Percentiles rank a stretch among this genome's conserved stretches.
These are phyloP conservation scores for Danaus melanippus DNA, from an alignment of 1,140 invertebrate genomes.

Conservation along the genomic window DNA sequence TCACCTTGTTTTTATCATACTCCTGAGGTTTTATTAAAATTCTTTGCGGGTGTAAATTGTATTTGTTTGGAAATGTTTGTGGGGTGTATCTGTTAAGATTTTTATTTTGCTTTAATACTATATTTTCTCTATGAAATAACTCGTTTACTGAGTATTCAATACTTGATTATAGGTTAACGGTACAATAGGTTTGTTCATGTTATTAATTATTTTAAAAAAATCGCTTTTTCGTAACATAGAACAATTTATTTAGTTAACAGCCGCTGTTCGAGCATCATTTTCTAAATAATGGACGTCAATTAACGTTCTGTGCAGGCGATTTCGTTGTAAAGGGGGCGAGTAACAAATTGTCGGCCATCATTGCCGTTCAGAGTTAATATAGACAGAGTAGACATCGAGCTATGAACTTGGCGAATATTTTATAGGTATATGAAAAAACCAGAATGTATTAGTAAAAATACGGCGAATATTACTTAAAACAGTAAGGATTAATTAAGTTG, in stretches of 20 bases:
- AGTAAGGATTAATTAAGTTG: no score
- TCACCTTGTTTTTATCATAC: conserved; percentile 21
- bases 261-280: conserved; percentile 9
- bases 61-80: conserved; percentile 15
- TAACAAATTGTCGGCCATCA: conserved; percentile 21
- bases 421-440: no score
- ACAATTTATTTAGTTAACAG: conserved; percentile 7
- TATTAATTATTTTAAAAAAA: background rate
- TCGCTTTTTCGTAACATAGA: conserved; percentile 1
- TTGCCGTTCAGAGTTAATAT: conserved; percentile 18
- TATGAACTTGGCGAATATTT: no score
- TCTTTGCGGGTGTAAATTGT: conserved; percentile 21
- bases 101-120: conserved; percentile 1
- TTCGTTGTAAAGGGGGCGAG: conserved; percentile 11
- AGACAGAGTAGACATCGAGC: background rate
- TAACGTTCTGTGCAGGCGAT: conserved; percentile 16
- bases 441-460: background rate
- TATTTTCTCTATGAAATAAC: conserved; percentile 3
- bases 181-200: no score
- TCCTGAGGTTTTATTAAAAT: conserved; percentile 23
- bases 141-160: background rate
- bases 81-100: background rate
- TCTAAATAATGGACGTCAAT: conserved; percentile 18
- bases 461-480: no score
- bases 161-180: no score